Base-by-base conservation (phyloP, 2,797 vertebrate species). In the Coilia nasus region DNA sequence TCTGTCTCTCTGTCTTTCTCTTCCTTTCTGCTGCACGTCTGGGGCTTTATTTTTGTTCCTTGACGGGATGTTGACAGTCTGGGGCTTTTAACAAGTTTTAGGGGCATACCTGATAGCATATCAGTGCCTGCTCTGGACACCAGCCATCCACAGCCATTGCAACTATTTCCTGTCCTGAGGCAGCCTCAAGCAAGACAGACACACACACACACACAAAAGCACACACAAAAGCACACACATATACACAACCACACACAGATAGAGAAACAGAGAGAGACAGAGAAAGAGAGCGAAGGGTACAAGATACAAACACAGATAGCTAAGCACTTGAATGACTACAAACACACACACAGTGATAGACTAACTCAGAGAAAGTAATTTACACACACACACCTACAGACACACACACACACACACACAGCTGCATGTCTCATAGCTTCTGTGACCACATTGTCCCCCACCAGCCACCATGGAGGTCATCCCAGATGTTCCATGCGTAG, bases 81-180 rank as follows among this genome's bases (percentile, higher is more conserved):
- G 85, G 60, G 85, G 56, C 80, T 85, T 90, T 88, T 85, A 85
- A 89, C 89, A 88, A 82, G 85, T 89, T 89, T 90, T 88, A 90
- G 87, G 91, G 75, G 84, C 82, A 80, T 67, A 81, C 83, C 92
- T 91, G 93, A 94, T 94, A 93, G 90, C 89, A 83, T 93, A 93
- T 94, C 93, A 93, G 91, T 14, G 14, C 0, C 41, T 75, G 81
- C 90, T 89, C 87, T 90, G 88, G 87, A 23, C 85, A 88, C 84
- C 59, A 89, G 15, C 25, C 83, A 90, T 85, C 88, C 46, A 64
- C 83, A 64, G 19, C 31, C 15, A 14, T 14, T 7, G 71, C 71
- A 44, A n/a, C 71, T 78, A 78, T 78, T 78, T 78, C 71, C 71
- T 78, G 31, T 78, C 31, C 31, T 2, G 35, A 44, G 35, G 31